phyloP scores from a whole-genome alignment of 2,888 invertebrate genomes.

The Diplolepis rosae region DNA sequence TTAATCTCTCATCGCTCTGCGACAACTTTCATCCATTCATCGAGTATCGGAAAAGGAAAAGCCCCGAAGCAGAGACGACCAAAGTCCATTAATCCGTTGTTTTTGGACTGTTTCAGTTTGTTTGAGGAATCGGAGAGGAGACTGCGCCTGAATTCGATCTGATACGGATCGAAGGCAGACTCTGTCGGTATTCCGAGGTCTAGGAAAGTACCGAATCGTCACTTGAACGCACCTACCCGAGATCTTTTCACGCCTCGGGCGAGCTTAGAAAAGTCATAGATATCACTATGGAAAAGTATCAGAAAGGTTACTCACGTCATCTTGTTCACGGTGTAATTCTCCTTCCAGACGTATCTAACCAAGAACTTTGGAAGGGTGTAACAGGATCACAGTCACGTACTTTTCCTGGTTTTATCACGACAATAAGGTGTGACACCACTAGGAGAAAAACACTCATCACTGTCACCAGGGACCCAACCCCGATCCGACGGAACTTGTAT shows the following conservation, averaged over 20 bases:
- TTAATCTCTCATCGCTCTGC: too few relatives aligned
- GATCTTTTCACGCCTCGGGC: neutral
- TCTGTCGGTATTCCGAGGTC: neutral
- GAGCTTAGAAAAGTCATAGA: neutral
- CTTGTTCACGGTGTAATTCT: slow-evolving; percentile 21
- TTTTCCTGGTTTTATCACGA: neutral
- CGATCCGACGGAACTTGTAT: slow-evolving; percentile 30
- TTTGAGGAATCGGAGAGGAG: neutral
- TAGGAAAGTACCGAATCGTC: neutral
- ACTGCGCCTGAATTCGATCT: slow-evolving; percentile 24
- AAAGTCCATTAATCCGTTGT: neutral
- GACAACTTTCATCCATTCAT: neutral
- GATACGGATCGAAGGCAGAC: slow-evolving; percentile 19
- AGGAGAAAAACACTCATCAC: slow-evolving; percentile 29
- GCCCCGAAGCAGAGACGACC: neutral
- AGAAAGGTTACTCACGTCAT: slow-evolving; percentile 25
- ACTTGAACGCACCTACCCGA: neutral
- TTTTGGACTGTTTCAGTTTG: neutral
- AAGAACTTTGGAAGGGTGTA: neutral
- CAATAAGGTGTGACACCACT: slow-evolving; percentile 22
- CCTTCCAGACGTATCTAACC: neutral
- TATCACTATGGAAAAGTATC: neutral
- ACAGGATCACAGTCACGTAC: slow-evolving; percentile 7
- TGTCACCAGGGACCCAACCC: slow-evolving; percentile 29
- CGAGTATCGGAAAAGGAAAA: neutral